Evolutionary conservation across 2,113 vertebrate genomes (phyloP).

Genomic region (Cyanoliseus patagonus): DNA sequence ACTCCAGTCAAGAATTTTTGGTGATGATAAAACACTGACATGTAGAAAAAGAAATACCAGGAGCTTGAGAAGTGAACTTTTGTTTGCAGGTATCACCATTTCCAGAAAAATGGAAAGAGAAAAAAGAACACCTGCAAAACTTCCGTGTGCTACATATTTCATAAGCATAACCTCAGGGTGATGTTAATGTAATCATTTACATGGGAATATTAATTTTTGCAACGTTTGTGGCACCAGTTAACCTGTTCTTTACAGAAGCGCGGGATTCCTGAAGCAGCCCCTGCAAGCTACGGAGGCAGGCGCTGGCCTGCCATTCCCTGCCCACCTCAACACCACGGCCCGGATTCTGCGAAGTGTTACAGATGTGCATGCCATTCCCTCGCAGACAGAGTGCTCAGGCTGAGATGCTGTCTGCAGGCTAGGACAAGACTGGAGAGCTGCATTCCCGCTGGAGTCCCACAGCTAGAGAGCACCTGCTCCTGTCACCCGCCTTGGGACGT

Average conservation of each 20-base stretch:
- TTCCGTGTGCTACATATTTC: neutral
- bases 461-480: neutral
- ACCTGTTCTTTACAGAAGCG: neutral
- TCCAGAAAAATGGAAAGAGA: neutral
- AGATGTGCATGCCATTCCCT: neutral
- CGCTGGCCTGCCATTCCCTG: neutral
- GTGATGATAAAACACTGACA: neutral
- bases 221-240: neutral
- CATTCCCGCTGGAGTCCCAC: neutral
- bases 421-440: neutral
- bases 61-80: neutral
- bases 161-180: neutral
- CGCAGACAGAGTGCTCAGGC: rapidly evolving
- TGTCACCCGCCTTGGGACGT: neutral
- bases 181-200: neutral
- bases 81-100: neutral
- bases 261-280: neutral
- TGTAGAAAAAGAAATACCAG: neutral
- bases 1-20: neutral
- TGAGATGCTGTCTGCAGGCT: neutral
- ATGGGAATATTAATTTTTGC: neutral
- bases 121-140: slow-evolving; percentile 16
- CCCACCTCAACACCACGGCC: neutral
- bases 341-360: rapidly evolving
- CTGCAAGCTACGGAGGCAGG: neutral